Base-by-base conservation (phyloP, 2,113 vertebrate species). In the Acanthisitta chloris region DNA sequence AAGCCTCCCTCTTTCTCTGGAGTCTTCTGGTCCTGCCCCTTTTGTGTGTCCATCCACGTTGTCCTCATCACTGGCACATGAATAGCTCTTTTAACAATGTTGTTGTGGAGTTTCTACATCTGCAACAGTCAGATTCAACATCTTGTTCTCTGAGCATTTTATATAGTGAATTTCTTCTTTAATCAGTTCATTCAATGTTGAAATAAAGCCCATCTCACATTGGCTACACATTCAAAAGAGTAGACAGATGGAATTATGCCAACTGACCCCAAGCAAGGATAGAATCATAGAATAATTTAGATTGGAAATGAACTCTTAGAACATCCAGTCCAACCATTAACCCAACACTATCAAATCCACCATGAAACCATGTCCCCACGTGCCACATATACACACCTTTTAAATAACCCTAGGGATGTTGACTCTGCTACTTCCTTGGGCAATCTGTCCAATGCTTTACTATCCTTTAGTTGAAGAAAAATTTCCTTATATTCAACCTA, bases 161-260 rank as follows among this genome's bases (percentile, higher is more conserved):
- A 58, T 65, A 55, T 12, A 73, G 58, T 28, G 79, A 57, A 78
- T 83, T 90, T 78, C 31, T 55, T 77, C 45, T 57, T 74, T 86
- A 88, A 51, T 34, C 43, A n/a, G 3, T 77, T 88, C 33, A 67
- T 45, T 80, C 17, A 6, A 17, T 74, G 54, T 72, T 88, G 76
- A 96, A 96, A 88, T 91, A 81, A 76, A 81, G 55, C 48, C 72
- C 16, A 65, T 59, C 49, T 96, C 49, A 49, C 3, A 1, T 34
- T 54, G 49, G 18, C 25, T 82, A 49, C 14, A 17, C 26, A 40
- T 54, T 90, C 48, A 73, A 36, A 81, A 71, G 52, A 14, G 16
- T 18, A 77, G 49, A 65, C 73, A 81, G 69, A 43, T 71, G 80
- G 55, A 81, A 48, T 73, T 58, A 58, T 9, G 43, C 45, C 64